Base-by-base conservation (phyloP, 2,113 vertebrate genomes). In the Aleadryas rufinucha region DNA sequence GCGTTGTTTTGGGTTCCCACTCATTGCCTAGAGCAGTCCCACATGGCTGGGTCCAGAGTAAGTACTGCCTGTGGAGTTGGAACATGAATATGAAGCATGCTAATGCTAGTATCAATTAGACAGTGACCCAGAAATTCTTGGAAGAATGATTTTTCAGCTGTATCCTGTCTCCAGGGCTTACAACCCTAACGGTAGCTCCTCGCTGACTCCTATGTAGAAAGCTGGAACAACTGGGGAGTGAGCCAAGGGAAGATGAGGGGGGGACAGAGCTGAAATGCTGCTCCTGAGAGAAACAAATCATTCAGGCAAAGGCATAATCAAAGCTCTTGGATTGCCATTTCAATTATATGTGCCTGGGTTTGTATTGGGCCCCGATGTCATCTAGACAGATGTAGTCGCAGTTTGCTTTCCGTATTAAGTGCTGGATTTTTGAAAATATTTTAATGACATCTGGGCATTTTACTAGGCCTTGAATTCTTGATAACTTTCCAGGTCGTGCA, bases 51-150 rank as follows among this genome's bases (percentile, higher is more conserved):
- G 50, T 96, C 27, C 93, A 90, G 97, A 97, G 87, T 97, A 87
- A 97, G 94, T 93, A 96, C 84, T 94, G 97, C 96, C 95, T 86
- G 83, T 96, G 94, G 97, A 98, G 96, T 14, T 97, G 97, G 97
- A 97, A 98, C 96, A 98, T 95, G 97, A 98, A 98, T 98, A 98
- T 95, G 97, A 98, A 97, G 97, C 98, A 97, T 97, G 98, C 97
- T 99, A 98, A 98, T 98, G 98, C 98, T 97, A 97, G 97, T 98
- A 98, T 98, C 98, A 99, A 99, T 99, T 99, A 99, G 98, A 98
- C 98, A 98, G 91, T 98, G 99, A 99, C 99, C 99, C 98, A 99
- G 98, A 99, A 99, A 99, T 98, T 96, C 97, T 97, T 98, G 98
- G 98, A 98, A 98, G 98, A 98, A 97, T 97, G 96, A 98, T 96